Conservation (phyloP, 2,113 vertebrate species). For the Hippocampus abdominalis region DNA sequence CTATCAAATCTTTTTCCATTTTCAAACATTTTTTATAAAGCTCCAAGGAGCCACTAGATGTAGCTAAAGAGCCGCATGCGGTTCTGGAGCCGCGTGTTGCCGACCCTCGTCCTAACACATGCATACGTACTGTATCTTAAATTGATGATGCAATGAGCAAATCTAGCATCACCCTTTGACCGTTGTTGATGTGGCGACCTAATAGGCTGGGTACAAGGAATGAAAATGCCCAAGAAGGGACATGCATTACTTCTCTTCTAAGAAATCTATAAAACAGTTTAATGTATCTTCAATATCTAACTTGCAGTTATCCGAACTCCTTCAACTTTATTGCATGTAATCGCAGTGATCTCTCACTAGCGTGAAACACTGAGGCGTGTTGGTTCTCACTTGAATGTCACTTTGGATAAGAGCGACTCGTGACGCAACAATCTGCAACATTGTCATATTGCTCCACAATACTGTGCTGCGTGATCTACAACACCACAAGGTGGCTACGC, state of each 20-base stretch:
- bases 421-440: too few relatives aligned
- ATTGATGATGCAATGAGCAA: background rate
- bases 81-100: too few relatives aligned
- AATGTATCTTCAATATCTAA: background rate
- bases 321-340: background rate
- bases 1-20: too few relatives aligned
- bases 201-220: background rate
- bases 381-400: background rate
- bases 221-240: background rate
- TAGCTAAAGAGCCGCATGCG: too few relatives aligned
- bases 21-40: too few relatives aligned
- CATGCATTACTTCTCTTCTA: background rate
- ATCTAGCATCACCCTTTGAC: background rate
- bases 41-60: too few relatives aligned
- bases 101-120: too few relatives aligned
- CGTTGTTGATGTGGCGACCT: background rate
- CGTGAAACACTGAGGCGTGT: background rate
- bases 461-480: background rate
- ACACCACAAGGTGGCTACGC: slow-evolving; percentile 13
- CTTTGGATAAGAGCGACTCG: background rate
- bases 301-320: background rate
- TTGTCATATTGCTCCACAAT: background rate
- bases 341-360: background rate
- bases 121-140: background rate
- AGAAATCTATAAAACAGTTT: background rate